Conservation (phyloP, 2,888 invertebrate genomes). For the Apodemia duryi region DNA sequence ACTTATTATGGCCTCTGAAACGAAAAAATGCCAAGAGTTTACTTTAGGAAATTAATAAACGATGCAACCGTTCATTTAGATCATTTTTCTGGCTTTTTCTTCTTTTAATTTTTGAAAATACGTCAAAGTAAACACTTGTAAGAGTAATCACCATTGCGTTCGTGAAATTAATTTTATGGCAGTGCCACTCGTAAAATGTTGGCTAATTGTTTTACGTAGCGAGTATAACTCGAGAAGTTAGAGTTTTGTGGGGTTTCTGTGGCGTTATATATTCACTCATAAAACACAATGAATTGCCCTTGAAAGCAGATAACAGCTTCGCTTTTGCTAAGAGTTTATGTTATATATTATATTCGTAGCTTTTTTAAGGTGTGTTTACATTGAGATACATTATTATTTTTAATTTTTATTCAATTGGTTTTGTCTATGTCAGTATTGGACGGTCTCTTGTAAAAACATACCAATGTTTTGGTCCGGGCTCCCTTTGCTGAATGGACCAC, state of each 20-base stretch:
- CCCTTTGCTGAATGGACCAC: no score
- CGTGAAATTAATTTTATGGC: constrained; percentile 6
- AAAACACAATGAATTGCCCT: constrained; percentile 5
- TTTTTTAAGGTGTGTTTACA: no score
- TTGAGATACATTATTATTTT: no score
- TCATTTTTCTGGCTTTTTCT: neutral
- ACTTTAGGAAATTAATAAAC: no score
- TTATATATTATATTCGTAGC: neutral
- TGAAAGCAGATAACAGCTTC: neutral
- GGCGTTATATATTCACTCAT: neutral
- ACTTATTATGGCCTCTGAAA: no score
- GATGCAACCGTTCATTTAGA: neutral
- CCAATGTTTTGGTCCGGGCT: no score
- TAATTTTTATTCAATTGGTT: no score
- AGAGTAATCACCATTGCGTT: neutral
- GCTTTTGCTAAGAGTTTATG: neutral
- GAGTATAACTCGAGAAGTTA: constrained; percentile 5
- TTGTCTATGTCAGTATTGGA: no score
- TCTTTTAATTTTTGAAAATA: neutral
- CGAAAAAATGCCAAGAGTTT: no score
- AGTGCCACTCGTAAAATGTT: constrained; percentile 1
- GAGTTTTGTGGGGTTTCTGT: constrained; percentile 6
- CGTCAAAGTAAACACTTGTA: neutral
- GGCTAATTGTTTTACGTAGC: constrained; percentile 9
- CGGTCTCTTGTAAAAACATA: no score